These are phyloP conservation scores for Tapirus indicus DNA, from an alignment of 2,797 vertebrate species.

Conservation along the genomic window DNA sequence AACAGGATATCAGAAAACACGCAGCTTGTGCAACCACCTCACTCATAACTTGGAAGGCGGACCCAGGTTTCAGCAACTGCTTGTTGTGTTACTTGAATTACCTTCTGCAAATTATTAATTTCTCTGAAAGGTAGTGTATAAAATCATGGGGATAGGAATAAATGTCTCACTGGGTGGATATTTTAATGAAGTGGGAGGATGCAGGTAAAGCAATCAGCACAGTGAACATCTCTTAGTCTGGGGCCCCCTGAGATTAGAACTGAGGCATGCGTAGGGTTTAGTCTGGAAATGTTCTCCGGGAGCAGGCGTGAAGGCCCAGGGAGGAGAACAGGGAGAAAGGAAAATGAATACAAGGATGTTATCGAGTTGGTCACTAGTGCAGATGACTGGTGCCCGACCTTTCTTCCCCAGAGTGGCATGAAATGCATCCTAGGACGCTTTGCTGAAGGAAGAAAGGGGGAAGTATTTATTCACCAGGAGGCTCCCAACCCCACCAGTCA, in stretches of 20 bases:
- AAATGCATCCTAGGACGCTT: not conserved
- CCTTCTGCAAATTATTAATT: constrained; percentile 26
- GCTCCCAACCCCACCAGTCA: not conserved
- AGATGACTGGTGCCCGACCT: not conserved
- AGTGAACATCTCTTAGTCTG: not conserved
- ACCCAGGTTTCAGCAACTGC: not conserved
- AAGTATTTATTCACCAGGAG: not conserved
- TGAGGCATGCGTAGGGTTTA: not conserved
- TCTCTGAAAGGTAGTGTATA: not conserved
- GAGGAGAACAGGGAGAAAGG: not conserved
- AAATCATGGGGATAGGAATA: not conserved
- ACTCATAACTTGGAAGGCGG: not conserved
- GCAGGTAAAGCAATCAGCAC: not conserved
- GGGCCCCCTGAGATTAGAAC: not conserved
- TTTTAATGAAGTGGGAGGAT: not conserved
- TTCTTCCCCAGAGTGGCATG: not conserved
- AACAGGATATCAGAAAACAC: not conserved
- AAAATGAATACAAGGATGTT: not conserved
- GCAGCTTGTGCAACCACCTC: not conserved
- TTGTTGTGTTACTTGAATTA: not conserved
- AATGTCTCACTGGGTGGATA: not conserved
- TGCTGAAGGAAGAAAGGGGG: not conserved
- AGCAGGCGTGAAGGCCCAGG: not conserved
- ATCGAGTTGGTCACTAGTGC: not conserved
- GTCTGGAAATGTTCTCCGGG: not conserved